Conservation (phyloP, 1,140 invertebrate genomes). For the Antheraea pernyi region DNA sequence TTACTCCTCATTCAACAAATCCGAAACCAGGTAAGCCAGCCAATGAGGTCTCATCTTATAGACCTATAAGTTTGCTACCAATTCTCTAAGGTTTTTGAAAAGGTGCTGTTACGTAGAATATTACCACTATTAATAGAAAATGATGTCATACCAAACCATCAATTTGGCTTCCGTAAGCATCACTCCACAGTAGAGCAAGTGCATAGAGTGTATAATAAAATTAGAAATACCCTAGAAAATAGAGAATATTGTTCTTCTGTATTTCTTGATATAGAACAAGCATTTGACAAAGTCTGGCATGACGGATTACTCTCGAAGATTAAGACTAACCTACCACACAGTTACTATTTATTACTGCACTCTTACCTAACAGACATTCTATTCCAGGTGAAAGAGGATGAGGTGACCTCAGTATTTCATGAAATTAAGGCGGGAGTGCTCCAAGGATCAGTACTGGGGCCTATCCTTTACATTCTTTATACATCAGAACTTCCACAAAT, state of each 20-base stretch:
- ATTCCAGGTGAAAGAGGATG: no score
- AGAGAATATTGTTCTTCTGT: slow-evolving; percentile 43
- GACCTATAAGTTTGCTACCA: slow-evolving; percentile 10
- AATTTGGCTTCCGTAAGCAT: background rate
- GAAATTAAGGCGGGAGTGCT: no score
- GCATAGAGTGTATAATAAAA: slow-evolving; percentile 30
- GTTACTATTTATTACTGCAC: no score
- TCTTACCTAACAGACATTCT: no score
- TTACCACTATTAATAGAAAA: background rate
- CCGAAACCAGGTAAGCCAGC: slow-evolving; percentile 8
- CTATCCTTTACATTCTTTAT: no score
- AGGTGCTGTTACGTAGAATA: background rate
- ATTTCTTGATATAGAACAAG: slow-evolving; percentile 49
- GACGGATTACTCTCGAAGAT: slow-evolving; percentile 21
- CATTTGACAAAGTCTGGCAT: slow-evolving; percentile 35
- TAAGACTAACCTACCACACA: no score
- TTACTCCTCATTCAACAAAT: no score
- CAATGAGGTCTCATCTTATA: background rate
- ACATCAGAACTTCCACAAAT: no score
- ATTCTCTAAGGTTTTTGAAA: background rate
- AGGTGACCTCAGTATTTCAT: no score
- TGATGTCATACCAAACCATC: background rate
- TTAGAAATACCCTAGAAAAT: slow-evolving; percentile 18
- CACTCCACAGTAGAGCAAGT: slow-evolving; percentile 4
- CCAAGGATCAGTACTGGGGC: no score